phyloP scores from a whole-genome alignment of 2,888 invertebrate species.

The Cryptops parisi region DNA sequence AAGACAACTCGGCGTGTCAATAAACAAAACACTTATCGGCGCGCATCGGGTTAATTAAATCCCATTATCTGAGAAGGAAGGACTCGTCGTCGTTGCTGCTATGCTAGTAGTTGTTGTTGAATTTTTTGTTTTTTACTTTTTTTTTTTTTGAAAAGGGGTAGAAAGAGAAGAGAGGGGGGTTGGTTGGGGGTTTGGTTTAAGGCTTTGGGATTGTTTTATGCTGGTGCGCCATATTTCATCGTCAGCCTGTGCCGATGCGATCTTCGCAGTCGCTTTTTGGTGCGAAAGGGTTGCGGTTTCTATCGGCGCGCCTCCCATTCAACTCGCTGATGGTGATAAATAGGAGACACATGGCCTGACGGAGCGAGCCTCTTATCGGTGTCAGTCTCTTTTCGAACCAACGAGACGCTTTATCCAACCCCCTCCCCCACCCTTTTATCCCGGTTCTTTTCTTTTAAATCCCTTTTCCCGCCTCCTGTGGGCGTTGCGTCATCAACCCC shows the following conservation, averaged over 20 bases:
- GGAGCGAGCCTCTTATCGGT: background rate
- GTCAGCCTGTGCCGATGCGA: constrained; percentile 4
- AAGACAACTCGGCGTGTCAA: constrained; percentile 5
- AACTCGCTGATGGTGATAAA: constrained; percentile 12
- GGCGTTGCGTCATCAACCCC: too few relatives aligned
- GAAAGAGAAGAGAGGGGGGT: too few relatives aligned
- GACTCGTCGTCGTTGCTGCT: background rate
- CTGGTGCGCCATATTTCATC: constrained; percentile 12
- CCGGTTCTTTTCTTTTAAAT: too few relatives aligned
- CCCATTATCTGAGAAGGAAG: constrained; percentile 8
- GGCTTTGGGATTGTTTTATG: constrained; percentile 11
- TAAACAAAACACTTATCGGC: constrained; percentile 13
- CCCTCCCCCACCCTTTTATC: too few relatives aligned
- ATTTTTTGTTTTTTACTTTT: too few relatives aligned
- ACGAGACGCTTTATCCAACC: too few relatives aligned
- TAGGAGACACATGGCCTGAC: constrained; percentile 4
- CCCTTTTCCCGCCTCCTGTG: too few relatives aligned
- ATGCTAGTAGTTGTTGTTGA: too few relatives aligned
- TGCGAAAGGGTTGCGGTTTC: constrained; percentile 13
- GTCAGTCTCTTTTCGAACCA: background rate
- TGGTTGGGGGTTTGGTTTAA: too few relatives aligned
- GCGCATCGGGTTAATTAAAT: constrained; percentile 13
- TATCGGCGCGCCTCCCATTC: constrained; percentile 9
- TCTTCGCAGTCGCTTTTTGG: constrained; percentile 2
- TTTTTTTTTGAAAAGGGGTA: too few relatives aligned